Conservation (phyloP, 2,888 invertebrate genomes). For the Prosapia bicincta region DNA sequence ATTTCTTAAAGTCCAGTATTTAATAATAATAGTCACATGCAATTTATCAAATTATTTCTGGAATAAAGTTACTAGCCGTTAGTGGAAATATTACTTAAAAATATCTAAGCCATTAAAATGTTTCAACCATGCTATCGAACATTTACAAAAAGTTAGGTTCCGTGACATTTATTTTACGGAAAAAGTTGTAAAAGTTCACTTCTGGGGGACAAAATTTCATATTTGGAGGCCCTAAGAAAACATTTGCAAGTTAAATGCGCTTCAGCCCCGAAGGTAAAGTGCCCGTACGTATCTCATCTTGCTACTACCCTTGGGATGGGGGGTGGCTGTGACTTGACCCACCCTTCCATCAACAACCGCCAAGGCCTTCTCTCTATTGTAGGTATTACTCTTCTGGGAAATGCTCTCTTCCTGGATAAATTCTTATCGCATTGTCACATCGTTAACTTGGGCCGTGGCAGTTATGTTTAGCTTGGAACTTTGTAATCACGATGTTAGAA, state of each 20-base stretch:
- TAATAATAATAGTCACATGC: too few species aligned
- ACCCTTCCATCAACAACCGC: slow-evolving; percentile 10
- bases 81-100: too few species aligned
- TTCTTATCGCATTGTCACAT: slow-evolving; percentile 15
- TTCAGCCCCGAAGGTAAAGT: not conserved
- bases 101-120: too few species aligned
- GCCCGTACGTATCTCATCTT: not conserved
- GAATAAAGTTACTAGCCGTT: too few species aligned
- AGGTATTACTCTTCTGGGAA: slow-evolving; percentile 17
- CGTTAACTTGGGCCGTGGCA: too few species aligned
- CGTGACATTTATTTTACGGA: not conserved
- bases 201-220: not conserved
- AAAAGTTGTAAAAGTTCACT: not conserved
- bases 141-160: too few species aligned
- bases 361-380: not conserved
- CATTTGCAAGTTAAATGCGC: not conserved
- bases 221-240: not conserved
- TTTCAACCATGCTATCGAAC: too few species aligned
- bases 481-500: too few species aligned
- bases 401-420: slow-evolving; percentile 13
- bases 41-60: too few species aligned
- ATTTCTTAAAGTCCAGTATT: too few species aligned
- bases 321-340: slow-evolving; percentile 12
- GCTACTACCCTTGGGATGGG: slow-evolving; percentile 1
- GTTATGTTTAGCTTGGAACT: too few species aligned